Percentiles rank a stretch among this genome's conserved stretches.
These are phyloP conservation scores for Smutsia gigantea DNA, from an alignment of 2,797 vertebrate genomes.

Conservation along the genomic window DNA sequence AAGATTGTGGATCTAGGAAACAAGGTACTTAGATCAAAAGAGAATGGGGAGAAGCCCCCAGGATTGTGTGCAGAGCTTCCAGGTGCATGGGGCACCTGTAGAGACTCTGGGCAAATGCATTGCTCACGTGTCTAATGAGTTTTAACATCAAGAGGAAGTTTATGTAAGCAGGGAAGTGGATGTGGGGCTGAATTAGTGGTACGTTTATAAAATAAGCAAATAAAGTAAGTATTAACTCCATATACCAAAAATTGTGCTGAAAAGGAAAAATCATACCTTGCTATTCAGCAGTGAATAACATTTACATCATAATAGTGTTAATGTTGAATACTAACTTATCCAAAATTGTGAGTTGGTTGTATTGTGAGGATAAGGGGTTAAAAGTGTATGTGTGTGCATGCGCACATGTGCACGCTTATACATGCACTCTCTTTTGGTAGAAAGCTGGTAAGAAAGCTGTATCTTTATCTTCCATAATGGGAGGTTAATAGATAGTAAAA, in stretches of 20 bases:
- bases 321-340: not conserved
- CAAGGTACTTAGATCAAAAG: not conserved
- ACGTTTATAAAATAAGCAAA: not conserved
- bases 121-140: not conserved
- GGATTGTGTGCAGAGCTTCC: accelerated
- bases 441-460: not conserved
- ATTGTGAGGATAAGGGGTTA: not conserved
- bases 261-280: not conserved
- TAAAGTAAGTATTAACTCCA: not conserved
- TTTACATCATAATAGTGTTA: not conserved
- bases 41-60: not conserved
- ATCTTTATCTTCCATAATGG: not conserved
- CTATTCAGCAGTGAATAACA: not conserved
- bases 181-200: not conserved
- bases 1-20: not conserved
- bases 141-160: not conserved
- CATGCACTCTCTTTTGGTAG: not conserved
- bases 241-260: not conserved
- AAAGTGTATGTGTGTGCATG: not conserved
- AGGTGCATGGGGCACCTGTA: not conserved
- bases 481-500: not conserved
- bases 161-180: not conserved
- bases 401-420: accelerated
- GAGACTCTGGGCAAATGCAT: not conserved
- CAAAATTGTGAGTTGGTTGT: not conserved